A percentile compares a stretch with the other conserved stretches of the same genome.
Conservation (phyloP, 2,797 vertebrate genomes). For the Rhinoraja longicauda region DNA sequence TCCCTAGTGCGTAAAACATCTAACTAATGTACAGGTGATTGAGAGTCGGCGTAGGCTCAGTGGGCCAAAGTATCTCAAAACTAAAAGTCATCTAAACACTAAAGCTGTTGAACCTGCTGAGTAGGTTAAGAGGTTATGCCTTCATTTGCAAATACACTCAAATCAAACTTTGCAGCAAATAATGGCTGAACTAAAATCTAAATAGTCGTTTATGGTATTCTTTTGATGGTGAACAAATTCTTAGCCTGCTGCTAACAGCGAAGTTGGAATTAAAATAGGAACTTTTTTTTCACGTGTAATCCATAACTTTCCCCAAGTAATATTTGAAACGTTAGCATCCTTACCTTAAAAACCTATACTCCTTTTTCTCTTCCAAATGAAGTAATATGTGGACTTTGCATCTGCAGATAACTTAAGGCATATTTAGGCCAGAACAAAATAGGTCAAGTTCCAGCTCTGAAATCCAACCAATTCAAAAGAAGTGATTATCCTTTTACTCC, state of each 20-base stretch:
- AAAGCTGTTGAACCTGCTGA: no score
- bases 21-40: no score
- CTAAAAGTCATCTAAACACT: no score
- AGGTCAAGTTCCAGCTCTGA: constrained; percentile 10
- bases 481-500: constrained; percentile 18
- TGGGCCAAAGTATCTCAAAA: no score
- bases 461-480: background rate
- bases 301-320: background rate
- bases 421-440: constrained; percentile 3
- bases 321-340: background rate
- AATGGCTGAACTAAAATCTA: background rate
- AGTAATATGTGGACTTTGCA: background rate
- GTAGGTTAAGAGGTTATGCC: background rate
- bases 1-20: no score
- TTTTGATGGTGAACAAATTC: background rate
- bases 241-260: background rate
- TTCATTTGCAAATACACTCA: background rate
- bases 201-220: background rate
- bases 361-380: background rate
- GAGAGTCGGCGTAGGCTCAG: no score
- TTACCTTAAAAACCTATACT: background rate
- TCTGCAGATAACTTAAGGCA: background rate
- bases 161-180: background rate
- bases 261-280: background rate
- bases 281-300: background rate